Percentiles rank a stretch among this genome's conserved stretches.
These are phyloP conservation scores for Pseudolaguvia tuberculata DNA, from an alignment of 2,113 vertebrate species.

Conservation along the genomic window DNA sequence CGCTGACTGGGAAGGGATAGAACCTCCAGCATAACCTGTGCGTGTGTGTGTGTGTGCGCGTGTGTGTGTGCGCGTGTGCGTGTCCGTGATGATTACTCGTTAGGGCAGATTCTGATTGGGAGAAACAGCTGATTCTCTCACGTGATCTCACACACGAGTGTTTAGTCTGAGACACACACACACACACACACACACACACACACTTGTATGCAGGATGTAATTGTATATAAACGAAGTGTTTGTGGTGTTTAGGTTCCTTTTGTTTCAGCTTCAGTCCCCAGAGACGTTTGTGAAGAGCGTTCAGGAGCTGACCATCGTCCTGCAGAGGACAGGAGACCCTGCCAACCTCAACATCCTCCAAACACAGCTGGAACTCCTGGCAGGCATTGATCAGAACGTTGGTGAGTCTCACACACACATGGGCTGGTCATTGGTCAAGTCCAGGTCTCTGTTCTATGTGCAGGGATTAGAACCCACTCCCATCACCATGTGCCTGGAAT, in stretches of 20 bases:
- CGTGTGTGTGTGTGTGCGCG: too few species aligned
- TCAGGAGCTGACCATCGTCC: constrained; percentile 92
- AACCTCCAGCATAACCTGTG: too few species aligned
- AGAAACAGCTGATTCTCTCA: constrained; percentile 52
- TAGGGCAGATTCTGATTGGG: too few species aligned
- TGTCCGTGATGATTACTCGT: too few species aligned
- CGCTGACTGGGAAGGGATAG: too few species aligned
- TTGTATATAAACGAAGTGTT: not conserved
- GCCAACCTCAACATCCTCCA: constrained; percentile 90
- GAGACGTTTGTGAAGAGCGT: constrained; percentile 97
- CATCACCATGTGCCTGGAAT: too few species aligned
- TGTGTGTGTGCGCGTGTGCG: too few species aligned
- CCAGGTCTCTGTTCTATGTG: too few species aligned
- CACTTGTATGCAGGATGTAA: not conserved
- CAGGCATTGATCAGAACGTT: constrained; percentile 94
- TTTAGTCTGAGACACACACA: constrained; percentile 62
- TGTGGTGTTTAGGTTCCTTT: not conserved
- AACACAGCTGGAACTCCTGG: constrained; percentile 86
- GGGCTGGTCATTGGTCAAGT: too few species aligned
- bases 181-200: too few species aligned
- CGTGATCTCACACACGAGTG: constrained; percentile 64
- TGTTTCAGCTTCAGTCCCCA: constrained; percentile 80
- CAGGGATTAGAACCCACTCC: too few species aligned
- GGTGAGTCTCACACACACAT: constrained; percentile 60
- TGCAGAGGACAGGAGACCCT: constrained; percentile 92